Evolutionary conservation across 2,797 vertebrate genomes (phyloP).

Genomic region (Crypturellus tataupa): DNA sequence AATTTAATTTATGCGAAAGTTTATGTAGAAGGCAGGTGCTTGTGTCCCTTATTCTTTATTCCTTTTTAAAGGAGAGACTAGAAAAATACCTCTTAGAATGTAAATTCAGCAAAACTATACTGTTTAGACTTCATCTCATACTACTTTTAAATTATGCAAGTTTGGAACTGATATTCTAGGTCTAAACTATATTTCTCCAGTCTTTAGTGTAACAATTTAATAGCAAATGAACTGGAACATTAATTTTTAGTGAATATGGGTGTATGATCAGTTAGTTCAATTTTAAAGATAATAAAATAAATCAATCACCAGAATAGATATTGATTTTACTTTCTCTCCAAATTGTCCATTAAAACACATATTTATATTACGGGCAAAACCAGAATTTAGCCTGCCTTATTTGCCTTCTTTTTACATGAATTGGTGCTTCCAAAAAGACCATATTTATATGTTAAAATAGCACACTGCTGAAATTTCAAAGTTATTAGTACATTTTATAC

Average conservation of each 20-base stretch:
- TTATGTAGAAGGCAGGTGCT: not conserved
- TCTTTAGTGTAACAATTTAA: not conserved
- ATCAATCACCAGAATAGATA: not conserved
- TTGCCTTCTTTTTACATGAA: not conserved
- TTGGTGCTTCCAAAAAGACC: not conserved
- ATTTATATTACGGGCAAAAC: not conserved
- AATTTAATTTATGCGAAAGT: not conserved
- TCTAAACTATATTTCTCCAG: not conserved
- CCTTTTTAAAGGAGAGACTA: not conserved
- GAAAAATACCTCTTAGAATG: not conserved
- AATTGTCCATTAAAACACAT: not conserved
- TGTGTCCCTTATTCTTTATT: not conserved
- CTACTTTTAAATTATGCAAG: not conserved
- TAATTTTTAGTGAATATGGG: not conserved
- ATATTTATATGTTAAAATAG: not conserved
- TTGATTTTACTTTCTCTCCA: not conserved
- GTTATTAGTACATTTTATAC: not conserved
- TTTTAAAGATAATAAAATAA: not conserved
- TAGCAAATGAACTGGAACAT: not conserved
- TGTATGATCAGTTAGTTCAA: not conserved
- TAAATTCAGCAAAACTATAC: not conserved
- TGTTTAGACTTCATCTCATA: not conserved
- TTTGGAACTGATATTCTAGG: not conserved
- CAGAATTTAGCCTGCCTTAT: not conserved
- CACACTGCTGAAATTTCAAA: not conserved